Percentiles rank a stretch among this genome's conserved stretches.
Evolutionary conservation across 2,113 vertebrate genomes (phyloP).

Genomic region (Bos javanicus): DNA sequence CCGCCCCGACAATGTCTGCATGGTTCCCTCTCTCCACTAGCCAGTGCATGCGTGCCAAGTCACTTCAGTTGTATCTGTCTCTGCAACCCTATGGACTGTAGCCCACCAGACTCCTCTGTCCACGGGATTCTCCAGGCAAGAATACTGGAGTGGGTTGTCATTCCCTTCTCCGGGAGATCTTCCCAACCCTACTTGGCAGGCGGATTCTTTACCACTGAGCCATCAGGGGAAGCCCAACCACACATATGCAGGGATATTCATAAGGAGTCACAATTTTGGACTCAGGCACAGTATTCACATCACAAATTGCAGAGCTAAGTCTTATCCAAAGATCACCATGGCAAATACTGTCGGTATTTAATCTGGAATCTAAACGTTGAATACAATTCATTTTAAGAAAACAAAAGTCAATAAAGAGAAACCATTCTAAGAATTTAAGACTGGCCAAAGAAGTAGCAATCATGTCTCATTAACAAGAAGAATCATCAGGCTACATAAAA

Average conservation of each 20-base stretch:
- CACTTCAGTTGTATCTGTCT: not conserved
- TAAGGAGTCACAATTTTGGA: not conserved
- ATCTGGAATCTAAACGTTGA: not conserved
- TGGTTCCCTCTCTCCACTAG: not conserved
- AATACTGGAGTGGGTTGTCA: not conserved
- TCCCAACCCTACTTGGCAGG: not conserved
- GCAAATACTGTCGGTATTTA: not conserved
- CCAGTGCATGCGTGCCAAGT: not conserved
- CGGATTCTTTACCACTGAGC: not conserved
- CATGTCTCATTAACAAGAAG: not conserved
- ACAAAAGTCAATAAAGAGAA: slow-evolving; percentile 14
- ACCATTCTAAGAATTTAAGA: not conserved
- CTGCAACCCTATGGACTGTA: not conserved
- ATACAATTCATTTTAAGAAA: not conserved
- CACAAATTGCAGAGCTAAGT: not conserved
- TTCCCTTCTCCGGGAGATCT: not conserved
- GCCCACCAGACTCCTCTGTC: not conserved
- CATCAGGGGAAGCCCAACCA: not conserved
- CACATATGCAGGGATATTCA: not conserved
- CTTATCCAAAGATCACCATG: not conserved
- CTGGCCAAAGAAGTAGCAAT: not conserved
- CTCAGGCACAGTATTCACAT: not conserved
- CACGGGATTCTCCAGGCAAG: not conserved
- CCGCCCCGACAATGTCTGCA: not conserved
- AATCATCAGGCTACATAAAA: not conserved